Base-by-base conservation (phyloP, 1,140 invertebrate genomes). In the Anoplophora glabripennis region DNA sequence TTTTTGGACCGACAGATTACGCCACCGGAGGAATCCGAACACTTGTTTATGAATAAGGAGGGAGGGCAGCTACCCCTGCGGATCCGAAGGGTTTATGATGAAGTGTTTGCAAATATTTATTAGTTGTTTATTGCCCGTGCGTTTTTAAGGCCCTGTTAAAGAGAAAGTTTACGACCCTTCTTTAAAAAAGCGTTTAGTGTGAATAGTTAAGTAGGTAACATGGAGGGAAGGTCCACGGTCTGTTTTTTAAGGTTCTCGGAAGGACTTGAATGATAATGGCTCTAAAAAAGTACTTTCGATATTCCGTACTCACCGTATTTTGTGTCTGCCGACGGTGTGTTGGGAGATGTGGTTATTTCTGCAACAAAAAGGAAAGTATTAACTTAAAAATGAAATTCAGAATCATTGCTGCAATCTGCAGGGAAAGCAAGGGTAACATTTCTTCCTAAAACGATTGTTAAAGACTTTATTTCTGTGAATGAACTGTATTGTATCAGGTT, bases 341-440 rank as follows among this genome's bases (percentile, higher is more conserved):
- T 58, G 8, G 64, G 61, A 14, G 66, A 65, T 15, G 46, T 57
- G 33, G 66, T 38, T n/a, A 68, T 61, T 41, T 68, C 66, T 68
- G 66, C 9, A 68, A 68, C 14, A 49, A 59, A 61, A 54, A 59
- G 57, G 9, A 36, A 28, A 28, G 21, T 28, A 28, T 28, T 28
- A 28, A 5, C 3, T 5, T 28, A 28, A 28, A 3, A 28, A n/a
- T n/a, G n/a, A n/a, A 3, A 28, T 28, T 28, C 21, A 28, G 3
- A 28, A 28, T 28, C n/a, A n/a, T n/a, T n/a, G n/a, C n/a, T n/a
- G n/a, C n/a, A n/a, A n/a, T n/a, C n/a, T n/a, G n/a, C n/a, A n/a
- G n/a, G n/a, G n/a, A n/a, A n/a, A n/a, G n/a, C n/a, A n/a, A n/a
- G n/a, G n/a, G n/a, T n/a, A n/a, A n/a, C n/a, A n/a, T n/a, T n/a